Base-by-base conservation (phyloP, 2,797 vertebrate species). In the Sebastes paucispinis region DNA sequence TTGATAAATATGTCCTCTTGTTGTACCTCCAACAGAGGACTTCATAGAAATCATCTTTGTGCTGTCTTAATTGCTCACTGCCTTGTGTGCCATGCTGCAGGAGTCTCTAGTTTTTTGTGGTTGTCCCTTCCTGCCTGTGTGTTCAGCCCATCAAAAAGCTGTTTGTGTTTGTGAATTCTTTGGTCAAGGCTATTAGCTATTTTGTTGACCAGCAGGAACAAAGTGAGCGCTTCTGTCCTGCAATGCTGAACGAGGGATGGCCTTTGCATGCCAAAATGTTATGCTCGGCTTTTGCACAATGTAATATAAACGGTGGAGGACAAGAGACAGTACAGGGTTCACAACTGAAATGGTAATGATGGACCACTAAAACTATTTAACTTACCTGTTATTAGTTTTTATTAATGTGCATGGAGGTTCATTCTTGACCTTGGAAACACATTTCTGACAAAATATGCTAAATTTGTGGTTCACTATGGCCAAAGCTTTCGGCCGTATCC, bases 11-110 rank as follows among this genome's bases (percentile, higher is more conserved):
- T 69, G 6, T 58, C 8, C 24, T 47, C 6, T 54, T 39, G 11
- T 25, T 36, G 6, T 72, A 16, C 31, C 16, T 43, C 52, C 22
- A 67, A 34, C 59, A 58, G 59, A 74, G n/a, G 36, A 22, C 20
- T 69, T 59, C 14, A 72, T 64, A 47, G 12, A 77, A 75, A 54
- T 71, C 31, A 31, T 76, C n/a, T 55, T 60, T 29, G 36, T 63
- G 18, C 24, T 5, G 32, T 39, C 11, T 11, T 63, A 29, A 43
- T 25, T 62, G 22, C 27, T 62, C 25, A n/a, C 31, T 67, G 54
- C 8, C 34, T 47, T 50, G 32, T 65, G 36, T 62, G 62, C 14
- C 34, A 69, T 20, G 39, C 31, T 70, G 20, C 43, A 55, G 31
- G 50, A 50, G 64, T 31, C 22, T 34, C 18, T 25, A 13, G 11